A percentile compares a stretch with the other conserved stretches of the same genome.
Conservation (phyloP, 2,797 vertebrate genomes). For the Falco peregrinus region DNA sequence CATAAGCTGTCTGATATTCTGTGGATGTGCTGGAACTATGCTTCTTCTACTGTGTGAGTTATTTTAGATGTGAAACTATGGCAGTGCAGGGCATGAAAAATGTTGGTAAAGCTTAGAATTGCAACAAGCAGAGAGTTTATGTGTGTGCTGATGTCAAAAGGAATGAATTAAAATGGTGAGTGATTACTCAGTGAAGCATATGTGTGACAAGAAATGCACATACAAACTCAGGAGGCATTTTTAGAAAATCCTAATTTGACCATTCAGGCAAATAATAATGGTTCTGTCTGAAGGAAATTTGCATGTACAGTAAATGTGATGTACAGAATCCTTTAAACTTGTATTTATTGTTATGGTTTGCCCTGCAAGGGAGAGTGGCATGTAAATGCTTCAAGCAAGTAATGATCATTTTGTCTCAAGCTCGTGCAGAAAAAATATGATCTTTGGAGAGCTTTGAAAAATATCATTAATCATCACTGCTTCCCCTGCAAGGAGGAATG, state of each 20-base stretch:
- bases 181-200: not conserved
- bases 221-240: not conserved
- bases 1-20: not conserved
- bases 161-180: not conserved
- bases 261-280: not conserved
- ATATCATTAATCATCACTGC: not conserved
- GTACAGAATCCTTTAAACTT: not conserved
- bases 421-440: not conserved
- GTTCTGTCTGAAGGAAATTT: not conserved
- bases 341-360: not conserved
- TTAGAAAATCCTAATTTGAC: not conserved
- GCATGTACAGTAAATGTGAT: not conserved
- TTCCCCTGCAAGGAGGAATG: conserved; percentile 35
- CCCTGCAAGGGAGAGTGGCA: not conserved
- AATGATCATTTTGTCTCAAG: conserved; percentile 13
- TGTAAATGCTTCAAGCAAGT: not conserved
- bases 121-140: not conserved
- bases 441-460: conserved; percentile 6
- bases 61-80: not conserved
- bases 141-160: not conserved
- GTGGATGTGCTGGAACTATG: not conserved
- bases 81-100: not conserved
- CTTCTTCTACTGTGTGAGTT: not conserved
- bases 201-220: not conserved
- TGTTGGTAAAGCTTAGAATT: not conserved